phyloP scores from a whole-genome alignment of 2,888 invertebrate species.

The Unio pictorum region DNA sequence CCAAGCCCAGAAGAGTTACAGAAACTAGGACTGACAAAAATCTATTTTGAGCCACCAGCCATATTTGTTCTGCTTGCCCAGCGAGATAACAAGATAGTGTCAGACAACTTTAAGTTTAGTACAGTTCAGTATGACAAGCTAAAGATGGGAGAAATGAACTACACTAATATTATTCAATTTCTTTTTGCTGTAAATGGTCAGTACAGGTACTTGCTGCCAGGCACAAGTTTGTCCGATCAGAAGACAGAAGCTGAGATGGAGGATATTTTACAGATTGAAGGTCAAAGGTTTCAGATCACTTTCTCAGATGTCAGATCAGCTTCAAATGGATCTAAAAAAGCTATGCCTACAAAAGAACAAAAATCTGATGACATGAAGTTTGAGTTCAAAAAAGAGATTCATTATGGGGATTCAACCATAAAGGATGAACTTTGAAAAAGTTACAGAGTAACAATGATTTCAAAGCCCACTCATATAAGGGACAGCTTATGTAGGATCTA shows the following conservation, averaged over 20 bases:
- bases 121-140: conserved; percentile 41
- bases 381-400: too few relatives aligned
- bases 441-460: too few relatives aligned
- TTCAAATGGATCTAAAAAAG: too few relatives aligned
- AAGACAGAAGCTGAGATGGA: conserved; percentile 49
- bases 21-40: conserved; percentile 35
- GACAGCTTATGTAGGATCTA: too few relatives aligned
- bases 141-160: conserved; percentile 40
- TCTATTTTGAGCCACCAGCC: conserved; percentile 34
- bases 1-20: conserved; percentile 41
- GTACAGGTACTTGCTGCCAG: conserved; percentile 45
- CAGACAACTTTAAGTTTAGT: conserved; percentile 22
- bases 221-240: conserved; percentile 34
- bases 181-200: conserved; percentile 47
- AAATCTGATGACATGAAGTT: too few relatives aligned
- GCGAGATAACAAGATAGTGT: conserved; percentile 18
- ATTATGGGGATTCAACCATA: too few relatives aligned
- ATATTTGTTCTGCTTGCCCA: conserved; percentile 40
- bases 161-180: conserved; percentile 47
- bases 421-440: too few relatives aligned
- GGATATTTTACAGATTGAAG: conserved; percentile 47
- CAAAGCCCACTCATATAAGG: too few relatives aligned
- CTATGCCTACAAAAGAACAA: too few relatives aligned
- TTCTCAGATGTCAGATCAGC: too few relatives aligned
- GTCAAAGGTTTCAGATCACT: conserved; percentile 40